Conservation (phyloP, 2,113 vertebrate genomes). For the Cyphomyrus plagiostoma region DNA sequence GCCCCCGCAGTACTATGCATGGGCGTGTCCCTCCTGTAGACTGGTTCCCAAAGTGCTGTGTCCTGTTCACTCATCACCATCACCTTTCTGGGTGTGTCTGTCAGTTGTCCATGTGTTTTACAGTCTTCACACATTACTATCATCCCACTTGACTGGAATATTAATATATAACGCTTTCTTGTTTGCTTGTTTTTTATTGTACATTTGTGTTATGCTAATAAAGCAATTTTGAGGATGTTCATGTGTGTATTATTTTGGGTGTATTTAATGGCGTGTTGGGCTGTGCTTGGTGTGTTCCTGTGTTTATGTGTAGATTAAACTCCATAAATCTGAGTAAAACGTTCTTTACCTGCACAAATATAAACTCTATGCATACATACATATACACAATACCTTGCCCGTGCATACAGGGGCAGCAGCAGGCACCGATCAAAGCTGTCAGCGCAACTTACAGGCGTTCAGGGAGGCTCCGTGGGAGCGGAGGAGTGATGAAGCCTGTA, state of each 20-base stretch:
- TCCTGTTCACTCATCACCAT: background rate
- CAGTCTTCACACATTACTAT: background rate
- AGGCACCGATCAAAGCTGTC: background rate
- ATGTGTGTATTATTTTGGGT: background rate
- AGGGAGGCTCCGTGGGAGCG: background rate
- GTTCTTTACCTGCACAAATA: background rate
- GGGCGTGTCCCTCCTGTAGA: too few relatives aligned
- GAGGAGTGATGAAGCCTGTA: background rate
- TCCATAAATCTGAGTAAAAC: background rate
- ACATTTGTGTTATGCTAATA: background rate
- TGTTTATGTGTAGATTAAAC: background rate
- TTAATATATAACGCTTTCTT: background rate
- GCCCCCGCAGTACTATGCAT: too few relatives aligned
- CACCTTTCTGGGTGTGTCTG: background rate
- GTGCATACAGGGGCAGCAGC: background rate
- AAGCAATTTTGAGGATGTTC: background rate
- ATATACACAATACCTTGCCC: background rate
- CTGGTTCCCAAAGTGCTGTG: background rate
- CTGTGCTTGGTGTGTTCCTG: background rate
- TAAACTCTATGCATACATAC: background rate
- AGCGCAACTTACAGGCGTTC: background rate
- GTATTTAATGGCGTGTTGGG: background rate
- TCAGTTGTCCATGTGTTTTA: background rate
- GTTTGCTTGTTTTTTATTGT: background rate
- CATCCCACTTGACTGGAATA: background rate